Percentiles rank a stretch among this genome's conserved stretches.
phyloP scores from a whole-genome alignment of 2,888 invertebrate species.

The Chirona hameri region DNA sequence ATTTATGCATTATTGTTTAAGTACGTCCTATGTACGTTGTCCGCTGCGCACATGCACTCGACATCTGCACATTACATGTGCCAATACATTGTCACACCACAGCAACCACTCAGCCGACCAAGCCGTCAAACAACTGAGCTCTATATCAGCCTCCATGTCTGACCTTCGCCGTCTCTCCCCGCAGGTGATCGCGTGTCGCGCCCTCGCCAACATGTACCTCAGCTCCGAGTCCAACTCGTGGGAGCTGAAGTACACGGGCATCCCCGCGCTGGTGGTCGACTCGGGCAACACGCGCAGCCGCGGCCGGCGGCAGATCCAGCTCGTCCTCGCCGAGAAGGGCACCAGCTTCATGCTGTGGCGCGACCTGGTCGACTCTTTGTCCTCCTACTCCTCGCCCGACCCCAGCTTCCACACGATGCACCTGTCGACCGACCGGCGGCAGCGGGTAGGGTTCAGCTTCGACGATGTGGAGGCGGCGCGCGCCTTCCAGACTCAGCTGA shows the following conservation, averaged over 20 bases:
- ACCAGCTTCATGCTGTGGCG: constrained; percentile 78
- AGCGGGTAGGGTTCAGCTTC: constrained; percentile 73
- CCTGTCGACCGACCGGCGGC: constrained; percentile 69
- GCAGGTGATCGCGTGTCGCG: constrained; percentile 65
- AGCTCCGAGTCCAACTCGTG: constrained; percentile 53
- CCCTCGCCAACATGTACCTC: constrained; percentile 65
- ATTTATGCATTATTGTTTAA: too few species aligned
- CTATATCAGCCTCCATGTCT: too few species aligned
- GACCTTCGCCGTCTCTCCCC: background rate
- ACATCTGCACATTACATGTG: too few species aligned
- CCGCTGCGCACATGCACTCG: too few species aligned
- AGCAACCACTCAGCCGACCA: too few species aligned
- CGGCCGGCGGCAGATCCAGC: constrained; percentile 62
- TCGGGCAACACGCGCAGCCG: constrained; percentile 68
- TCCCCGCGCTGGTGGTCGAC: constrained; percentile 72
- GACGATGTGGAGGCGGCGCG: constrained; percentile 68
- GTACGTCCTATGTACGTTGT: too few species aligned
- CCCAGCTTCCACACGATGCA: constrained; percentile 72
- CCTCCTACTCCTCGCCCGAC: constrained; percentile 67
- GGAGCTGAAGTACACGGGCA: constrained; percentile 71
- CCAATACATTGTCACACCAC: too few species aligned
- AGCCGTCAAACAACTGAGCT: too few species aligned
- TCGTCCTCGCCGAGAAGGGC: constrained; percentile 70
- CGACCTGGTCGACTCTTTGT: constrained; percentile 73
- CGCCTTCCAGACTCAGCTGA: constrained; percentile 65